phyloP scores from a whole-genome alignment of 1,140 invertebrate genomes.

The Drosophila truncata region DNA sequence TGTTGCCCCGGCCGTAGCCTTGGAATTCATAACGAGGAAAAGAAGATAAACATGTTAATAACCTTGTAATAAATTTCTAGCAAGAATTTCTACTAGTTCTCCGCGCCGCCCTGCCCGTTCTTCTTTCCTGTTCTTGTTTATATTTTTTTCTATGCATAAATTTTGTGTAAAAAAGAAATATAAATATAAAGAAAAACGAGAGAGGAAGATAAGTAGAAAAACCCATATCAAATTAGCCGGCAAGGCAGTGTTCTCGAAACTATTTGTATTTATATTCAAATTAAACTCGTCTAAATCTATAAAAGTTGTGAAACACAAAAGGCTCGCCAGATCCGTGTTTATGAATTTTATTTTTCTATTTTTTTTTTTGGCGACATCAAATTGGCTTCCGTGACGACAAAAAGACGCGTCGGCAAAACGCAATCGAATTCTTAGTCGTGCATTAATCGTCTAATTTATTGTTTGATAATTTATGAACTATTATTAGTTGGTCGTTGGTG shows the following conservation, averaged over 20 bases:
- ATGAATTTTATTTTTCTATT: slow-evolving; percentile 51
- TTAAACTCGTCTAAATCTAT: slow-evolving; percentile 83
- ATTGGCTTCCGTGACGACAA: slow-evolving; percentile 55
- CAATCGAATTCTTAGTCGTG: slow-evolving; percentile 81
- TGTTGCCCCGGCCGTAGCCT: slow-evolving; percentile 62
- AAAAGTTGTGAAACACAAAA: slow-evolving; percentile 78
- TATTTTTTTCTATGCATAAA: slow-evolving; percentile 63
- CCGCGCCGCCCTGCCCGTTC: neutral
- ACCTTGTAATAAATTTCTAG: slow-evolving; percentile 81
- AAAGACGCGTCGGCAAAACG: slow-evolving; percentile 67
- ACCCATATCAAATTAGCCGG: slow-evolving; percentile 68
- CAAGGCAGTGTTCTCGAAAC: slow-evolving; percentile 70
- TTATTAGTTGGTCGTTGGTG: slow-evolving; percentile 62
- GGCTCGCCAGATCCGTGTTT: slow-evolving; percentile 77
- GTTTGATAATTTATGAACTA: slow-evolving; percentile 83
- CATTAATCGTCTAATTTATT: slow-evolving; percentile 84
- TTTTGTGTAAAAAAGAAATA: slow-evolving; percentile 39
- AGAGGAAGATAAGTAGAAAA: slow-evolving; percentile 52
- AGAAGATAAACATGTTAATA: slow-evolving; percentile 81
- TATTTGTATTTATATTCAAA: slow-evolving; percentile 83
- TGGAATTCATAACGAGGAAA: slow-evolving; percentile 76
- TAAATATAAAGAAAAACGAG: slow-evolving; percentile 15
- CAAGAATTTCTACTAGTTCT: slow-evolving; percentile 75
- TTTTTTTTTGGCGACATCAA: slow-evolving; percentile 59
- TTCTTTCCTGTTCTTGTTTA: slow-evolving; percentile 26